Conservation (phyloP, 2,113 vertebrate genomes). For the Catagonus wagneri region DNA sequence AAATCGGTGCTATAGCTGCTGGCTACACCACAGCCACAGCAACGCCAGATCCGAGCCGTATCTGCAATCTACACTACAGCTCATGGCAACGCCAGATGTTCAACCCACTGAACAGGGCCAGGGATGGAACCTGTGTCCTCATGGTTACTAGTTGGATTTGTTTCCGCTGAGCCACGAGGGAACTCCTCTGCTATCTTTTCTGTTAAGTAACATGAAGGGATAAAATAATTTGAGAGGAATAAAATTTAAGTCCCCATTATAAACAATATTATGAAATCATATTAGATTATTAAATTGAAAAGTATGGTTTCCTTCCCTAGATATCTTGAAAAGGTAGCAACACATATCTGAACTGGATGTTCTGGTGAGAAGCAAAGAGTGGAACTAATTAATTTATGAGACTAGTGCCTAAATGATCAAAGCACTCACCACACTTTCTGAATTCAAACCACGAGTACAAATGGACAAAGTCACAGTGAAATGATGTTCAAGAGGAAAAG, state of each 20-base stretch:
- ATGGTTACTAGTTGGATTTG: too few species aligned
- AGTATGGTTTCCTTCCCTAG: neutral
- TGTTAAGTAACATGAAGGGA: neutral
- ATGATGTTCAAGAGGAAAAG: neutral
- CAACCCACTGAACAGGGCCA: too few species aligned
- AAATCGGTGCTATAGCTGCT: too few species aligned
- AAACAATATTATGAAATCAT: neutral
- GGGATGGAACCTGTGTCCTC: too few species aligned
- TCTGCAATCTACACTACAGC: too few species aligned
- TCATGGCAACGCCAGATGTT: too few species aligned
- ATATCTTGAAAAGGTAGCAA: constrained; percentile 21
- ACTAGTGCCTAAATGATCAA: neutral
- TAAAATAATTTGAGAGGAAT: constrained; percentile 11
- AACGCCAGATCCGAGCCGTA: too few species aligned
- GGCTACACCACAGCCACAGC: too few species aligned
- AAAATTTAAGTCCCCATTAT: neutral
- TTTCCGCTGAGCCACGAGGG: too few species aligned
- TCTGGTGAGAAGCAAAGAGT: neutral
- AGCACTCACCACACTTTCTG: neutral
- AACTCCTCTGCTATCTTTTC: neutral
- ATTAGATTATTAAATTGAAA: neutral
- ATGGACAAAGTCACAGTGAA: neutral
- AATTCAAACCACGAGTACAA: neutral
- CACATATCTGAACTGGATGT: neutral
- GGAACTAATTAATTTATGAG: neutral